Evolutionary conservation across 1,140 invertebrate genomes (phyloP).

Genomic region (Magallana gigas): DNA sequence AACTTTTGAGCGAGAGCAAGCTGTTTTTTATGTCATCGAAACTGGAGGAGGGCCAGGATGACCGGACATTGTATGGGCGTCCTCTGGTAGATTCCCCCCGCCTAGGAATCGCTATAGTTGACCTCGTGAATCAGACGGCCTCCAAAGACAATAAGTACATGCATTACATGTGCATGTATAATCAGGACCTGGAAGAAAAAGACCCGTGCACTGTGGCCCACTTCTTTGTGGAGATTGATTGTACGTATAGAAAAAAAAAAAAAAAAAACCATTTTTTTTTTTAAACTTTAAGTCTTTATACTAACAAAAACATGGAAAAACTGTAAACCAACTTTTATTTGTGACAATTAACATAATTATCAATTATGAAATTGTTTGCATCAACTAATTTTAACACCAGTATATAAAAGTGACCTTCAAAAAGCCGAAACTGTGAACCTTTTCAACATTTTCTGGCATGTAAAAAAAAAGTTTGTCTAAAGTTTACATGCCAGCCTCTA

Average conservation of each 20-base stretch:
- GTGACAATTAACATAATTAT: background rate
- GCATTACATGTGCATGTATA: slow-evolving; percentile 1
- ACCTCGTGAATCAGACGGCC: background rate
- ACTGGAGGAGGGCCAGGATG: background rate
- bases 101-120: background rate
- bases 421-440: too few species aligned
- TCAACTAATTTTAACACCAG: too few species aligned
- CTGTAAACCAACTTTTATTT: background rate
- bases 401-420: too few species aligned
- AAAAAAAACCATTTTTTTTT: background rate
- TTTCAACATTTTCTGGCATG: too few species aligned
- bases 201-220: background rate
- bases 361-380: too few species aligned
- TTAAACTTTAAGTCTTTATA: background rate
- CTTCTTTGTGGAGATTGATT: background rate
- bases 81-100: background rate
- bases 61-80: background rate
- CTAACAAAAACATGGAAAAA: background rate
- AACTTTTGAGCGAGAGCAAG: background rate
- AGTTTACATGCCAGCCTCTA: too few species aligned
- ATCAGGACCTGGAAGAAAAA: background rate
- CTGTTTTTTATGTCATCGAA: background rate
- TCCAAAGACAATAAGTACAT: background rate
- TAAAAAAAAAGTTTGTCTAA: too few species aligned
- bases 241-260: background rate